Percentiles rank a stretch among this genome's conserved stretches.
Evolutionary conservation across 2,797 vertebrate species (phyloP).

Genomic region (Fratercula arctica): DNA sequence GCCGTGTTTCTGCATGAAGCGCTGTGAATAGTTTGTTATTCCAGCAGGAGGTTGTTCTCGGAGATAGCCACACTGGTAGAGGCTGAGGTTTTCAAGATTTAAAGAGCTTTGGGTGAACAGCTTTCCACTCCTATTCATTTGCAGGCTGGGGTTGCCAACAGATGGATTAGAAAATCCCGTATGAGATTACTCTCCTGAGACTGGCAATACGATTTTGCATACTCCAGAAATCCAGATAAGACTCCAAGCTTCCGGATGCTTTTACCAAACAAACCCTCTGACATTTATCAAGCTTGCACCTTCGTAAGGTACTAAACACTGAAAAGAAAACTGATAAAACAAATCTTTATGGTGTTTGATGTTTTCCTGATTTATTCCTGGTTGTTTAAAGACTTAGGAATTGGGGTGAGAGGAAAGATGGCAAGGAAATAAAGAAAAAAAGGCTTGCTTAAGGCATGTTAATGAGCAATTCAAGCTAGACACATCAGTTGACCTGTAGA

Average conservation of each 20-base stretch:
- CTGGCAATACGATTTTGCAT: constrained; percentile 46
- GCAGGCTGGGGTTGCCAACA: not conserved
- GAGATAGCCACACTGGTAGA: not conserved
- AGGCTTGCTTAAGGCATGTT: not conserved
- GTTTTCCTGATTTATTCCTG: not conserved
- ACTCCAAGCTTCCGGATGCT: not conserved
- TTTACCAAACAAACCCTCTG: not conserved
- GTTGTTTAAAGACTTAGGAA: not conserved
- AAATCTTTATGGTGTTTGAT: not conserved
- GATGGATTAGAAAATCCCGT: constrained; percentile 14
- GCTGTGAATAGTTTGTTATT: not conserved
- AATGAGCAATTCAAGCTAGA: not conserved
- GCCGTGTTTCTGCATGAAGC: not conserved
- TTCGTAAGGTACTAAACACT: not conserved
- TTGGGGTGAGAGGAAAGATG: not conserved
- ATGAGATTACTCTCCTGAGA: constrained; percentile 20
- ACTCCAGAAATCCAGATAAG: constrained; percentile 26
- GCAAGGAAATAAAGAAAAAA: not conserved
- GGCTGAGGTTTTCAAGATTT: not conserved
- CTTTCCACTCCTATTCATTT: not conserved
- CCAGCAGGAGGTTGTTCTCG: not conserved
- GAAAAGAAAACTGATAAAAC: not conserved
- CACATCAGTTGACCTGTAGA: not conserved
- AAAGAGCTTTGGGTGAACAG: constrained; percentile 1
- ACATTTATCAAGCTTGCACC: not conserved